Conservation (phyloP, 2,888 invertebrate genomes). For the Ferdinandea cuprea region DNA sequence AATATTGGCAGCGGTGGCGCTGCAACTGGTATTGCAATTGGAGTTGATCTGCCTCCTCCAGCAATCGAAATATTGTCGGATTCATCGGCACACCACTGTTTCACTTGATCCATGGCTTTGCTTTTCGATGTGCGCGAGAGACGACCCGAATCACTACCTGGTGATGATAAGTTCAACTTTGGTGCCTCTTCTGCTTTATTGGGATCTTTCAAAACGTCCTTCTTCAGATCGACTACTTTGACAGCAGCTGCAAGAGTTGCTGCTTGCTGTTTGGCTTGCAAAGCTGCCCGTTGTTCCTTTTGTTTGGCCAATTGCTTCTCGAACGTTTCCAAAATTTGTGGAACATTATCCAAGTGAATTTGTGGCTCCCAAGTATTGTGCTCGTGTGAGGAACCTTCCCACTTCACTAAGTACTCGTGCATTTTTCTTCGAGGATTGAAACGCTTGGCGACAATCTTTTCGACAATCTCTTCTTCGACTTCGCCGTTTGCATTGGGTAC, state of each 20-base stretch:
- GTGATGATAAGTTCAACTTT: constrained; percentile 75
- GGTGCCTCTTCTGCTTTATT: constrained; percentile 65
- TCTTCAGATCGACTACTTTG: constrained; percentile 80
- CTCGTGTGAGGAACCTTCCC: constrained; percentile 92
- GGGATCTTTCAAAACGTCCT: constrained; percentile 81
- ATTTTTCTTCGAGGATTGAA: constrained; percentile 91
- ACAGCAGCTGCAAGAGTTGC: constrained; percentile 74
- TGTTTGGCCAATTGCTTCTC: constrained; percentile 90
- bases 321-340: constrained; percentile 90
- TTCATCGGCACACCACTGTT: constrained; percentile 90
- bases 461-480: constrained; percentile 89
- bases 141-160: constrained; percentile 78
- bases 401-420: constrained; percentile 93
- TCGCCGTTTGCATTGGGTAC: constrained; percentile 77
- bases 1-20: constrained; percentile 56
- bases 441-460: constrained; percentile 92
- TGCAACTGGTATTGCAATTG: constrained; percentile 37
- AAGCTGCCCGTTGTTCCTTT: constrained; percentile 87
- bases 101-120: constrained; percentile 92
- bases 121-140: constrained; percentile 86
- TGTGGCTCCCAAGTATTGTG: constrained; percentile 94
- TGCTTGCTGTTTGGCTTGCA: constrained; percentile 78
- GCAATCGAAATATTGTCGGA: constrained; percentile 80
- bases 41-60: constrained; percentile 75
- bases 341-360: constrained; percentile 90